Conservation (phyloP, 2,797 vertebrate genomes). For the Loris lydekkerianus region DNA sequence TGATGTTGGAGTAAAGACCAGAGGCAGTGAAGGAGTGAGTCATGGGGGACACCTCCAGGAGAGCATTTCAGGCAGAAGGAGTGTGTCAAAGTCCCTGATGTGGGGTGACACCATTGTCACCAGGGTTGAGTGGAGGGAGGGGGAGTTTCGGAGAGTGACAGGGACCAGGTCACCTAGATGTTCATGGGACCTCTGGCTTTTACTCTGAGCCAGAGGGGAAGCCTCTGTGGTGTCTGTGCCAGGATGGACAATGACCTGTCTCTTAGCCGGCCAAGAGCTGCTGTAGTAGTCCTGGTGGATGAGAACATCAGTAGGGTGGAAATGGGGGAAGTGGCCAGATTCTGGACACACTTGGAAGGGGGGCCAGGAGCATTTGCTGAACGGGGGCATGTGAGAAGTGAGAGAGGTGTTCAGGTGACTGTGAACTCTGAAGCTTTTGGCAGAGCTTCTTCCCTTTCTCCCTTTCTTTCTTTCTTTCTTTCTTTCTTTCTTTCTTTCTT, state of each 20-base stretch:
- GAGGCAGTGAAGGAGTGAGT: background rate
- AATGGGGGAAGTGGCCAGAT: background rate
- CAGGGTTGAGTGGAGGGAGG: background rate
- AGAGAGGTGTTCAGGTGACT: background rate
- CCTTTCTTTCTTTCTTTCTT: too few relatives aligned
- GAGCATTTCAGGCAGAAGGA: background rate
- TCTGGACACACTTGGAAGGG: background rate
- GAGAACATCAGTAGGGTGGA: background rate
- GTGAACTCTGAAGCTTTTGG: too few relatives aligned
- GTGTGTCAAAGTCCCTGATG: background rate
- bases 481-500: too few relatives aligned
- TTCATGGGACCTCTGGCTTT: background rate
- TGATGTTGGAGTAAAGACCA: background rate
- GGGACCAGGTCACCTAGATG: background rate
- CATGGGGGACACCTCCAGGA: background rate
- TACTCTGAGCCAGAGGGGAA: background rate
- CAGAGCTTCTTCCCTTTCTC: background rate
- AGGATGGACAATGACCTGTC: background rate
- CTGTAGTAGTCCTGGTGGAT: fast-evolving
- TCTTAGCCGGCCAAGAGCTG: too few relatives aligned
- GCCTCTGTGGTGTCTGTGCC: background rate
- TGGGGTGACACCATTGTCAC: background rate
- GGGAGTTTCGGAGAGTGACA: background rate
- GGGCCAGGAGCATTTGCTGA: background rate
- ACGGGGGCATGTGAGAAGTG: background rate